Evolutionary conservation across 2,888 invertebrate species (phyloP), one percentile per base, ranked within the genome.

Genomic region (Hyalella azteca): DNA sequence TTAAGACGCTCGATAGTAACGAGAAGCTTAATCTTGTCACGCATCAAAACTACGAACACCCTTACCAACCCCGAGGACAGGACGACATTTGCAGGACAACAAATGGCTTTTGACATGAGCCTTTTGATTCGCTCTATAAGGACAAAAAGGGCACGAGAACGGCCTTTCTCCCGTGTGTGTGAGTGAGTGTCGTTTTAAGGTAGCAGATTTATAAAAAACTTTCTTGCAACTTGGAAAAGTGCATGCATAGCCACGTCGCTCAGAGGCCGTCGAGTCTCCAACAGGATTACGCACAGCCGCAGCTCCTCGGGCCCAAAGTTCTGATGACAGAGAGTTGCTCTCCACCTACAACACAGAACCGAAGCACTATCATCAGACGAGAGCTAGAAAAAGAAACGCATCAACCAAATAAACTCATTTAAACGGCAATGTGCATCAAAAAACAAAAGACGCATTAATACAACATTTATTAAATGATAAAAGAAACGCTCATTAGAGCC

Each of bases 81-180:
- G 66, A 36, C 66, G 66, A 13, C 36, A n/a, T 29, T 66, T 66
- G 39, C 66, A 66, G 5, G 66, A 66, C 32, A 36, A 13, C 82
- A 80, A 77, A 78, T 82, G 82, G 73, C 78, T 78, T 54, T 50
- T 80, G 39, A 82, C 66, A 26, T 79, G 79, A 40, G 80, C 79
- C 66, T 80, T 82, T 49, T 78, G 79, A 11, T 80, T 82, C 7
- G 78, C 48, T 15, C 81, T 79, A 7, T 40, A 78, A 5, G 80
- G 78, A 48, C 83, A 83, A 73, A 48, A 81, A 3, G 81, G 81
- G 15, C 83, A 83, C 3, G 73, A 73, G 39, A 80, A 81, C 41
- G 83, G 83, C 78, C 80, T 83, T 77, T 83, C 83, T 13, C 83
- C 83, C 3, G 83, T 83, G 59, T 83, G 83, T 2, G 80, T 80